Evolutionary conservation across 2,797 vertebrate species (phyloP), one percentile per base, ranked within the genome.

Genomic region (Cirrhinus molitorella): DNA sequence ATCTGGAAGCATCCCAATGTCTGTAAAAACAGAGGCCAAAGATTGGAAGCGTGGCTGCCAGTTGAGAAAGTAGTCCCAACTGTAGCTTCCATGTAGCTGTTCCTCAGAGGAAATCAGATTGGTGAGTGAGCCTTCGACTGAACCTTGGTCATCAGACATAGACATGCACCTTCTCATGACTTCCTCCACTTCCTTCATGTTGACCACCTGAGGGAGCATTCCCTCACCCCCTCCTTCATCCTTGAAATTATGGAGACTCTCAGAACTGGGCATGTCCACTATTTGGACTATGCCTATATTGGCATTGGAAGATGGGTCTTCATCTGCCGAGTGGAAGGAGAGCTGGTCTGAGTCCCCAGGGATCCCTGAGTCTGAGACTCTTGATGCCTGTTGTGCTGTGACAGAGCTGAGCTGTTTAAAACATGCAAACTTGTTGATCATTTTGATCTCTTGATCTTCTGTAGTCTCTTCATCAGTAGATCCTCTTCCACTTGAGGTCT

Each of bases 401-500:
- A 51, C 61, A 0, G 92, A 93, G 61, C 90, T n/a, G 0, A 87
- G 53, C 57, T 88, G 91, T 91, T 95, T 96, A 70, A 89, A 91
- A 82, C 91, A 95, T 72, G 93, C 93, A 84, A 93, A 92, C 59
- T 96, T 93, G 83, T 95, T 97, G 76, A 98, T 97, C 94, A 92
- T 94, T 90, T 96, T 96, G 71, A 98, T 97, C 92, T 98, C 98
- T 87, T 96, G 95, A 1, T 98, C 97, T 85, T 99, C 98, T 6
- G 96, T 96, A 3, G 94, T 97, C 90, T 98, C 96, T 37, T 95
- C 97, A 88, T 97, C 96, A 0, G 95, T 95, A 51, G 96, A 98
- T 53, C 96, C 94, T 59, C 93, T 96, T 7, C 96, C 95, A 4
- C 96, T 96, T 1, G 77, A 79, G 31, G 76, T 45, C 31, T 78